Evolutionary conservation across 2,797 vertebrate species (phyloP).

Genomic region (Enteromius viviparus): DNA sequence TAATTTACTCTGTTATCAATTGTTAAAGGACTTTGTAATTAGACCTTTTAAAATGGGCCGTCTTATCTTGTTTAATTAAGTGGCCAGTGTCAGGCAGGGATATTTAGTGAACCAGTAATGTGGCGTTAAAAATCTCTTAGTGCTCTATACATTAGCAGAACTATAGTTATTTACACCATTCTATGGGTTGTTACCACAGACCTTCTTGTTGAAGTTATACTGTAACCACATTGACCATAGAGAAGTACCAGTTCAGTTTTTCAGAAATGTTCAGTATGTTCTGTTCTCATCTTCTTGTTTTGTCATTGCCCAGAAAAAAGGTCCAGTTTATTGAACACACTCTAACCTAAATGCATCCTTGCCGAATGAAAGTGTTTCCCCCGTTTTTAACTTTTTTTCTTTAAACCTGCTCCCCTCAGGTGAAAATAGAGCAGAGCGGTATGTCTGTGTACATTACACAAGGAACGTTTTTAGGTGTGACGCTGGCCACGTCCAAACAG

Average conservation of each 20-base stretch:
- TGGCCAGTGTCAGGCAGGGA: background rate
- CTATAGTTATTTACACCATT: slow-evolving; percentile 9
- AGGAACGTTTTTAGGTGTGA: slow-evolving; percentile 18
- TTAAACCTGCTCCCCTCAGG: background rate
- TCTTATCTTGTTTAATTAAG: background rate
- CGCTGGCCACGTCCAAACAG: slow-evolving; percentile 38
- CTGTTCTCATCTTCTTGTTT: slow-evolving; percentile 17
- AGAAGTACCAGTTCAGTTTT: slow-evolving; percentile 41
- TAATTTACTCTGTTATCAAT: slow-evolving; percentile 13
- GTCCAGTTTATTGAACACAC: background rate
- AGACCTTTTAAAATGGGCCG: background rate
- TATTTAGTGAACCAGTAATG: slow-evolving; percentile 7
- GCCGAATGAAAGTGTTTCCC: background rate
- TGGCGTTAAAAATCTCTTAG: background rate
- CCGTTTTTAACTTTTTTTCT: background rate
- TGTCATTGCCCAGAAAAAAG: background rate
- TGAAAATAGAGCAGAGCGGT: background rate
- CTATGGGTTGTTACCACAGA: slow-evolving; percentile 12
- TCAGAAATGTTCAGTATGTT: slow-evolving; percentile 16
- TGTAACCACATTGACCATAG: slow-evolving; percentile 20
- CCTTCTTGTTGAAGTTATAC: slow-evolving; percentile 32
- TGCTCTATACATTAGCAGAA: slow-evolving; percentile 1
- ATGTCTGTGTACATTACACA: slow-evolving; percentile 3
- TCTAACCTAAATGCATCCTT: background rate
- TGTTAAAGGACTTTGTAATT: slow-evolving; percentile 14